Base-by-base conservation (phyloP, 2,797 vertebrate species). In the Poliocrania exsul region DNA sequence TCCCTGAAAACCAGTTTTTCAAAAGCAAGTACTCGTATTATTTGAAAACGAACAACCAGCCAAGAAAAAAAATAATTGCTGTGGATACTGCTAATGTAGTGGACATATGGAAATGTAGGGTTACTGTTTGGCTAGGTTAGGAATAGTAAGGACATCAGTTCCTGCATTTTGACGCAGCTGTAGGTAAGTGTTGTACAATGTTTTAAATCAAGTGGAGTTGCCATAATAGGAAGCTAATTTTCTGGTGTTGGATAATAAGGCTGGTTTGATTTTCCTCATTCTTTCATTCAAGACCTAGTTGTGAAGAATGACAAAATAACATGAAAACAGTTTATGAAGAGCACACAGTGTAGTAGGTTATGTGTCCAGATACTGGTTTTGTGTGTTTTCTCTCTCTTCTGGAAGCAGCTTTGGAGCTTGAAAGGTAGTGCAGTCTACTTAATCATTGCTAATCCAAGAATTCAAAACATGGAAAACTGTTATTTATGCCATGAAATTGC, bases 401-500 rank as follows among this genome's bases (percentile, higher is more conserved):
- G 62, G 47, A 89, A 62, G 58, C 10, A 74, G 26, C 49, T 88
- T 80, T n/a, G 60, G 75, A 47, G 26, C 62, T 91, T 3, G 4
- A 40, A 85, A 86, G 19, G 54, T n/a, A 60, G 13, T 35, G 13
- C 28, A 40, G 33, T 29, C 77, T 82, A 65, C 44, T 57, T 66
- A 79, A 42, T 95, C 67, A 58, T 21, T 86, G 49, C 18, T 84
- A 81, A 92, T 87, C 57, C 46, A 82, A 64, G 81, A 91, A 78
- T 44, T 84, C 35, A 89, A 72, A 65, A 70, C 38, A 85, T 5
- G 28, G 61, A 90, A 94, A 87, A 71, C 38, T 61, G 29, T 90
- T 95, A 86, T 85, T 93, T 95, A 60, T 88, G 74, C 77, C 29
- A 51, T 89, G 44, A 89, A 94, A 83, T 84, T 88, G 42, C 40